These are phyloP conservation scores for Chaenocephalus aceratus DNA, from an alignment of 2,113 vertebrate genomes.

Conservation along the genomic window DNA sequence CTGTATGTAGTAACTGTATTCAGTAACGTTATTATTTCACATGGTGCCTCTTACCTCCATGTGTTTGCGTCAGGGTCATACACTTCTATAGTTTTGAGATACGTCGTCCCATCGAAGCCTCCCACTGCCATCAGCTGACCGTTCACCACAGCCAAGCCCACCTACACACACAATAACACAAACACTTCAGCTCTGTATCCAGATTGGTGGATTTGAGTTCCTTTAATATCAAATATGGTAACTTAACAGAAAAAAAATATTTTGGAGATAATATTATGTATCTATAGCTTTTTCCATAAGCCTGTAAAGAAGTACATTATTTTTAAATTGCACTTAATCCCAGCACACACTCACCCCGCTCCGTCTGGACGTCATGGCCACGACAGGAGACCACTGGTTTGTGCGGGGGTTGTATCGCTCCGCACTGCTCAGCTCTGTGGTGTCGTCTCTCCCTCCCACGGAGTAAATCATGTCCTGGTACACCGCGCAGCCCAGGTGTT, in stretches of 20 bases:
- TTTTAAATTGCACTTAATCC: too few species aligned
- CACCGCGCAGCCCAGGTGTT: constrained; percentile 97
- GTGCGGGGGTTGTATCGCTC: constrained; percentile 98
- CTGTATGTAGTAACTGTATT: too few species aligned
- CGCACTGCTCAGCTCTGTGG: constrained; percentile 96
- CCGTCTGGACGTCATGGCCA: constrained; percentile 97
- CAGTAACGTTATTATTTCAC: too few species aligned
- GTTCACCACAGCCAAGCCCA: constrained; percentile 97
- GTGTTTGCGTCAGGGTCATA: constrained; percentile 99
- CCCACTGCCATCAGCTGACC: constrained; percentile 99
- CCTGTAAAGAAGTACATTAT: too few species aligned
- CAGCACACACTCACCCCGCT: constrained; percentile 88
- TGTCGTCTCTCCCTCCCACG: constrained; percentile 96
- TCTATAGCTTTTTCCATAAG: too few species aligned
- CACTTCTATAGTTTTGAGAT: constrained; percentile 99
- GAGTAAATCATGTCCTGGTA: constrained; percentile 99
- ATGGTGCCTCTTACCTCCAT: constrained; percentile 89
- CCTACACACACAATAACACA: constrained; percentile 78
- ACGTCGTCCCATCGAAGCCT: constrained; percentile 98
- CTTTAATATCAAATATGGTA: neutral
- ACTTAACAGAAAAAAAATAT: neutral
- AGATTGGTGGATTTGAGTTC: neutral
- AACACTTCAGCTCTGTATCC: neutral
- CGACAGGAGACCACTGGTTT: constrained; percentile 98
- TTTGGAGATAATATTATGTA: too few species aligned